Conservation (phyloP, 1,140 invertebrate species). For the Ceratina japonica region DNA sequence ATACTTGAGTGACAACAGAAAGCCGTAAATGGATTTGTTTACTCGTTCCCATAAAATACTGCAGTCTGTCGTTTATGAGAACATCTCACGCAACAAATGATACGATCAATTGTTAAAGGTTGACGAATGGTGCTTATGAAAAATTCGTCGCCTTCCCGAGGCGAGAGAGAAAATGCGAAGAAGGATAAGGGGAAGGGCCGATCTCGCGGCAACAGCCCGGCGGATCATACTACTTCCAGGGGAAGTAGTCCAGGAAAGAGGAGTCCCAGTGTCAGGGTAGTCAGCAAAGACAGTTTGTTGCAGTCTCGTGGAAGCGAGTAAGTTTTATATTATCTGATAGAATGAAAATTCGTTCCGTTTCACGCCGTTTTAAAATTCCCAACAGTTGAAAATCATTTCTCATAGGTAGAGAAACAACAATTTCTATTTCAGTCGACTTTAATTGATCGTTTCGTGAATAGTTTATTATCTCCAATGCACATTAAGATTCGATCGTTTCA, state of each 20-base stretch:
- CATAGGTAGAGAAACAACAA: neutral
- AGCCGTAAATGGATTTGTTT: too few relatives aligned
- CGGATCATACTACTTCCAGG: constrained; percentile 56
- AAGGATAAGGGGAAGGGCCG: constrained; percentile 44
- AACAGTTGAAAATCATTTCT: neutral
- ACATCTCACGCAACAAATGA: neutral
- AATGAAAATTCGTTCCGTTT: too few relatives aligned
- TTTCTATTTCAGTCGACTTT: neutral
- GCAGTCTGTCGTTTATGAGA: too few relatives aligned
- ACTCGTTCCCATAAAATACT: too few relatives aligned
- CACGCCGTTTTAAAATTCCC: neutral
- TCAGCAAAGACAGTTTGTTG: constrained; percentile 64
- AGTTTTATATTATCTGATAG: constrained; percentile 45
- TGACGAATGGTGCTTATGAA: constrained; percentile 73
- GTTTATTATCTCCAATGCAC: too few relatives aligned
- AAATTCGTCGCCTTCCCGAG: constrained; percentile 64
- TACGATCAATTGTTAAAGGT: constrained; percentile 36
- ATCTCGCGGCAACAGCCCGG: constrained; percentile 66
- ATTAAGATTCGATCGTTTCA: too few relatives aligned
- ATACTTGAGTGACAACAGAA: too few relatives aligned
- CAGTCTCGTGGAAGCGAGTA: constrained; percentile 75
- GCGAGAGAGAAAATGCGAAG: constrained; percentile 59
- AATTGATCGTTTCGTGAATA: too few relatives aligned
- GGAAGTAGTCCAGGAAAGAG: constrained; percentile 67
- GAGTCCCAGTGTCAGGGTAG: constrained; percentile 52